Conservation (phyloP, 1,140 invertebrate species). For the Nylanderia fulva region DNA sequence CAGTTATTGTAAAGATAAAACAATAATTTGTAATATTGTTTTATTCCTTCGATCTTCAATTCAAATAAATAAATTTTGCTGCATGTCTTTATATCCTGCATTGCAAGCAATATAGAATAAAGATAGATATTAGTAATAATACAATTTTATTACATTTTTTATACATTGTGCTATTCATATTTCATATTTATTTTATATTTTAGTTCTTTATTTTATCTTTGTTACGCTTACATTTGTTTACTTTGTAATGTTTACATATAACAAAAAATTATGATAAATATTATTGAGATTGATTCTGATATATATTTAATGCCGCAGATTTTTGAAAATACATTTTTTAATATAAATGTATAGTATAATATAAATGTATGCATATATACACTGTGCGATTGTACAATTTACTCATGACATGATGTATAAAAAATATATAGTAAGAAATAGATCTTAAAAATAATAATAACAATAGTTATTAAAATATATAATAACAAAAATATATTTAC, state of each 20-base stretch:
- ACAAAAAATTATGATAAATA: background rate
- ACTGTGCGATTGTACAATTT: background rate
- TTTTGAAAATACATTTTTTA: constrained; percentile 24
- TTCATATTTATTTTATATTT: background rate
- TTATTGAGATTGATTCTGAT: background rate
- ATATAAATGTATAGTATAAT: no score
- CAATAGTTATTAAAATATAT: background rate
- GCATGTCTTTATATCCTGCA: background rate
- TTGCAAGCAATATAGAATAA: background rate
- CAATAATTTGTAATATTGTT: no score
- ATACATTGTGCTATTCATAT: background rate
- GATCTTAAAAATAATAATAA: background rate
- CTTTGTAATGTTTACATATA: no score
- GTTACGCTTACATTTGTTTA: no score
- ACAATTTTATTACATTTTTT: constrained; percentile 27
- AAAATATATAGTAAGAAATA: no score
- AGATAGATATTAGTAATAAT: constrained; percentile 21
- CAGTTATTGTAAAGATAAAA: no score
- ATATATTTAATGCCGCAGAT: background rate
- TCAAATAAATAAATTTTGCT: no score
- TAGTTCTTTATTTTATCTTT: background rate
- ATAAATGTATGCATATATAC: background rate
- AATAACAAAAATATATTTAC: constrained; percentile 54
- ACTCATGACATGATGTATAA: background rate
- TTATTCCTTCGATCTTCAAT: no score